Evolutionary conservation across 2,797 vertebrate species (phyloP).

Genomic region (Malacoraja senta): DNA sequence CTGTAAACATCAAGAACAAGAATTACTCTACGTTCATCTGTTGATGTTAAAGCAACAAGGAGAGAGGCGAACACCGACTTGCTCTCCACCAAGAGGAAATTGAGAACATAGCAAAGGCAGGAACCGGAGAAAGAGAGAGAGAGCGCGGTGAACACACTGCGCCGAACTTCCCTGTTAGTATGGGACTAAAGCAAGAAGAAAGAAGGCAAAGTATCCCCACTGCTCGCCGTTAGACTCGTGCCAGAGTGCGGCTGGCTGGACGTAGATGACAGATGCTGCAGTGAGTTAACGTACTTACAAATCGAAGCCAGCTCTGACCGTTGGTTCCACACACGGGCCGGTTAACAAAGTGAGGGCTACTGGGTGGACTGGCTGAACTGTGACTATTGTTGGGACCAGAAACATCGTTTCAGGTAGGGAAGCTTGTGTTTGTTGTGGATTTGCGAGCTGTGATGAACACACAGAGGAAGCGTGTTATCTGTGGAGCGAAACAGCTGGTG

Average conservation of each 20-base stretch:
- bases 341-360: not conserved
- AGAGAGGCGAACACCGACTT: not conserved
- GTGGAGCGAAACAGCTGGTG: not conserved
- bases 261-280: not conserved
- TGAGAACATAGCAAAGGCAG: not conserved
- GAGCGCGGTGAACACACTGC: not conserved
- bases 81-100: not conserved
- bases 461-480: not conserved
- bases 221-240: not conserved
- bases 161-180: not conserved
- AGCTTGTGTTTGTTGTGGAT: not conserved
- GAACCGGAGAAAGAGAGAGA: not conserved
- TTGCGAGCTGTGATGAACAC: not conserved
- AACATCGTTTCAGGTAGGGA: not conserved
- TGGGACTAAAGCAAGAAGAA: not conserved
- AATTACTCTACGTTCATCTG: not conserved
- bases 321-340: not conserved
- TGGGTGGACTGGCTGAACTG: not conserved
- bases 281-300: not conserved
- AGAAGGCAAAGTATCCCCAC: not conserved
- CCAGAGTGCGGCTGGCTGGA: not conserved
- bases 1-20: not conserved
- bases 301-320: not conserved
- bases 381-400: not conserved
- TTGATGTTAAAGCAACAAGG: not conserved